Evolutionary conservation across 2,113 vertebrate genomes (phyloP), one percentile per base, ranked within the genome.

Genomic region (Tichodroma muraria): DNA sequence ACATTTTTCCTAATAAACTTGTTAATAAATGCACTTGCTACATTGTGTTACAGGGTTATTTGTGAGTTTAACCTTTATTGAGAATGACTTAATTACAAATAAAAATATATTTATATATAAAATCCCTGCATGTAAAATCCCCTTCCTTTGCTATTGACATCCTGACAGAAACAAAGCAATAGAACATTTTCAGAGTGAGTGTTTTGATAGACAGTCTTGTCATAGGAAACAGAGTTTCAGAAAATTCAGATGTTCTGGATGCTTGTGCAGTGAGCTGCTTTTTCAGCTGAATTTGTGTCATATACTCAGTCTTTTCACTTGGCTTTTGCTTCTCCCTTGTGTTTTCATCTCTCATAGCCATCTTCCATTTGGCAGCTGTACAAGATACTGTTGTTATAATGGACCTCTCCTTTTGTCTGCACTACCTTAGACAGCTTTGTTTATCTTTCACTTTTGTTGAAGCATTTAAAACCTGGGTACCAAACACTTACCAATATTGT

Each of bases 61-160:
- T 85, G 53, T 93, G 93, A 79, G 82, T 90, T 88, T 83, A 89
- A 90, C 54, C 76, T 98, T 98, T 98, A 98, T 97, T 97, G 95
- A 97, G 94, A 97, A 97, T 96, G 96, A 89, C 94, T 98, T 95
- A 87, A 91, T 98, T 98, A 97, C 97, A 97, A 97, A 97, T 95
- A 96, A 98, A 97, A 97, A 98, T 97, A 98, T 96, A 98, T 97
- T 96, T 97, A 94, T 81, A 72, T 98, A 98, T 94, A 98, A 98
- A 98, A 98, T 97, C 95, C 97, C 97, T 96, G 95, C 93, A 89
- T 93, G 95, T 94, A 96, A 97, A 98, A 98, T 96, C 95, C 95
- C 94, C 94, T 96, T 96, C 93, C 80, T 75, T 86, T 95, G 76
- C 82, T 84, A 75, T 85, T 90, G 91, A 90, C 78, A 69, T 90